Percentiles rank a stretch among this genome's conserved stretches.
Evolutionary conservation across 2,797 vertebrate species (phyloP).

Genomic region (Perodicticus potto): DNA sequence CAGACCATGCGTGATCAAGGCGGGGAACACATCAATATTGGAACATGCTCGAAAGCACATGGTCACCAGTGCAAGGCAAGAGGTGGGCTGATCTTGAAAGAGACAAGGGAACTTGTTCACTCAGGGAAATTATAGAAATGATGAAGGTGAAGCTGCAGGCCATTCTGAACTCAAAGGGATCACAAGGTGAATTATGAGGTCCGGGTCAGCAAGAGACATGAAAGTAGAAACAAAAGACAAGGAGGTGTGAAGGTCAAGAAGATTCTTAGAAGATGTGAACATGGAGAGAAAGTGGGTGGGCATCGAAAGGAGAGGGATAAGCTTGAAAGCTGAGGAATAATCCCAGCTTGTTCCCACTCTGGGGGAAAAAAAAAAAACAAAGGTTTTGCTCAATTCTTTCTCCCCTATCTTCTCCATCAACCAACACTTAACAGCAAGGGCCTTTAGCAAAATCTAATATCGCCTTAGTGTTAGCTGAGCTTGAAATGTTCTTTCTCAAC

Average conservation of each 20-base stretch:
- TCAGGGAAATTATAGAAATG: neutral
- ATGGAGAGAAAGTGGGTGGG: neutral
- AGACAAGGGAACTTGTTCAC: neutral
- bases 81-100: neutral
- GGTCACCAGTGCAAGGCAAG: neutral
- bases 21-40: neutral
- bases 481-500: neutral
- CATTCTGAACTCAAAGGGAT: conserved; percentile 5
- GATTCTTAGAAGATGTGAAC: neutral
- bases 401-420: neutral
- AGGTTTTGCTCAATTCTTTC: neutral
- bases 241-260: neutral
- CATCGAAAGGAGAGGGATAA: neutral
- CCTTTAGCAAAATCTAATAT: neutral
- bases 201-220: neutral
- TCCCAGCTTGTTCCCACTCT: neutral
- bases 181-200: neutral
- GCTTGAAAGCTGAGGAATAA: neutral
- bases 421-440: neutral
- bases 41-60: neutral
- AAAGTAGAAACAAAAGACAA: neutral
- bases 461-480: neutral
- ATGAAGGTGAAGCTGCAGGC: neutral
- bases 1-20: neutral
- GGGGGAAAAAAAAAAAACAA: neutral